Evolutionary conservation across 1,140 invertebrate species (phyloP), one percentile per base, ranked within the genome.

Genomic region (Pemphigus obesinymphae): DNA sequence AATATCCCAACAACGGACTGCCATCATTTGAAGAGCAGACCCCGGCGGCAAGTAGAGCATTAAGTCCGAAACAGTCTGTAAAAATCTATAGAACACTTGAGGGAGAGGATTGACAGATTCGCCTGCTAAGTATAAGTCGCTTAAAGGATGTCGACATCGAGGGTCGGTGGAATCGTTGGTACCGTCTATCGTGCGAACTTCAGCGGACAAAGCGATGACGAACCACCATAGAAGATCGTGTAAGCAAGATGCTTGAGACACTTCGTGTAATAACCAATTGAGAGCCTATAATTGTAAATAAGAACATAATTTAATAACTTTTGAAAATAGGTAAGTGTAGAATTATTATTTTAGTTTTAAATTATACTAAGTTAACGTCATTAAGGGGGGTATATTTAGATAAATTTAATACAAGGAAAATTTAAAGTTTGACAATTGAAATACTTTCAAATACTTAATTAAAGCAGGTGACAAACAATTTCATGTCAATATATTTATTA

Each of bases 211-310:
- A 11, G 91, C 88, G 23, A 88, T 91, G 2, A 95, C 93, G 85
- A 98, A 97, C 94, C 95, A 97, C 97, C 96, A 98, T 83, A 98
- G 90, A 0, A 98, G 88, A 87, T 98, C 97, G 85, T 98, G 97
- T 11, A 98, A 89, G 86, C 93, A 95, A 10, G 92, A 92, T 8
- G 96, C 93, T 86, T 97, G 95, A 0, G 95, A 97, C 2, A 98
- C 95, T 82, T 92, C 95, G 83, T 95, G 90, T 4, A 99, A 88
- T 7, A 99, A 87, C 97, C 97, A 99, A 86, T 98, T 97, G 73
- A 99, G 89, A 0, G 96, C 96, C 91, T 97, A 85, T 29, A 55
- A n/a, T n/a, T n/a, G n/a, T n/a, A n/a, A n/a, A n/a, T n/a, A n/a
- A n/a, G n/a, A n/a, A n/a, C n/a, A n/a, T n/a, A n/a, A n/a, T n/a